A percentile compares a stretch with the other conserved stretches of the same genome.
Evolutionary conservation across 2,797 vertebrate species (phyloP).

Genomic region (Rhincodon typus): DNA sequence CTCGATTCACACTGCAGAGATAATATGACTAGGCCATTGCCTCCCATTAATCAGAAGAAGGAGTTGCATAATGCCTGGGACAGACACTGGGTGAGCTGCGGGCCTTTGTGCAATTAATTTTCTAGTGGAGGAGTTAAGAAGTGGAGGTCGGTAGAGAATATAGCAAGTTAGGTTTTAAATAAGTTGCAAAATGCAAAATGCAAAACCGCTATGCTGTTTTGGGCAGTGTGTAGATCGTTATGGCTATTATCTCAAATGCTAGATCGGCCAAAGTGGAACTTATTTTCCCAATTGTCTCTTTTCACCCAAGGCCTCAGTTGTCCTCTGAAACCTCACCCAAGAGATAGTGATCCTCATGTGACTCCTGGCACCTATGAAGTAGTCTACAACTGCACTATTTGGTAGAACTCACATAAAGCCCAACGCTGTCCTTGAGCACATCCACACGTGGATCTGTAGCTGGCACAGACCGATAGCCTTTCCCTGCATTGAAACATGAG

Average conservation of each 20-base stretch:
- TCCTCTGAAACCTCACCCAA: background rate
- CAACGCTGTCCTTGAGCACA: background rate
- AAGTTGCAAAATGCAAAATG: too few relatives aligned
- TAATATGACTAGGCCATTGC: too few relatives aligned
- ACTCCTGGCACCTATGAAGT: background rate
- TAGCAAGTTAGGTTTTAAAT: too few relatives aligned
- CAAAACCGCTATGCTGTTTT: too few relatives aligned
- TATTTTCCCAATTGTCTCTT: background rate
- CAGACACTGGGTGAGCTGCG: too few relatives aligned
- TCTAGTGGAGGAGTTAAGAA: too few relatives aligned
- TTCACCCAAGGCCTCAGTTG: background rate
- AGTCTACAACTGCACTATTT: background rate
- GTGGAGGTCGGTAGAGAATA: too few relatives aligned
- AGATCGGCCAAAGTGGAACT: background rate
- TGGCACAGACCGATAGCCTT: background rate
- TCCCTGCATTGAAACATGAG: background rate
- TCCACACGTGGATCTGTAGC: background rate
- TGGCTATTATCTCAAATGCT: background rate
- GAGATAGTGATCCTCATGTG: background rate
- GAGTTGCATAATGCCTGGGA: too few relatives aligned
- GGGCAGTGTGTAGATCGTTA: too few relatives aligned
- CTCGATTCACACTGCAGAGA: too few relatives aligned
- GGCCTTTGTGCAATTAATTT: too few relatives aligned
- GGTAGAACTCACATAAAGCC: background rate
- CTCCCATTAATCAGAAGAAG: too few relatives aligned